phyloP scores from a whole-genome alignment of 2,888 invertebrate genomes.

The Caenorhabditis sp. region DNA sequence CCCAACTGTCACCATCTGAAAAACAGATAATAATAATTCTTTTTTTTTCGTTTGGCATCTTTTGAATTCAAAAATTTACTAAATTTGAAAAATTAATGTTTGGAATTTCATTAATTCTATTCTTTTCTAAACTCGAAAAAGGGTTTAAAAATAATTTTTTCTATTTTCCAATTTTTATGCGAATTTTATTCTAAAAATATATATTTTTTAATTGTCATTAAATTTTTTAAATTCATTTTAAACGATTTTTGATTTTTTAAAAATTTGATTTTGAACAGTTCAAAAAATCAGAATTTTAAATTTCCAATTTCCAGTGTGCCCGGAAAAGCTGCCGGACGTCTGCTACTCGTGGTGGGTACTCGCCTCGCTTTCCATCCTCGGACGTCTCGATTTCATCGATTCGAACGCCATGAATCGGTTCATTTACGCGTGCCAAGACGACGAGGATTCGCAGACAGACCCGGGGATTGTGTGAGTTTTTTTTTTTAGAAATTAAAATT shows the following conservation, averaged over 20 bases:
- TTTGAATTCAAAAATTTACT: too few relatives aligned
- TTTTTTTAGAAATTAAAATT: too few relatives aligned
- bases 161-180: too few relatives aligned
- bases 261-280: background rate
- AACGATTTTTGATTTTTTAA: too few relatives aligned
- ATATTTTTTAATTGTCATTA: too few relatives aligned
- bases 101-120: too few relatives aligned
- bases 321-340: slow-evolving; percentile 98
- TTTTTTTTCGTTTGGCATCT: too few relatives aligned
- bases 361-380: slow-evolving; percentile 94
- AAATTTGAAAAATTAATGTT: too few relatives aligned
- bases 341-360: slow-evolving; percentile 99
- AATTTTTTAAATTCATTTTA: background rate
- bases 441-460: slow-evolving; percentile 98
- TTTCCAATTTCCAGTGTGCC: slow-evolving; percentile 88
- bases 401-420: slow-evolving; percentile 84
- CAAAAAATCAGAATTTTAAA: too few relatives aligned
- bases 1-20: too few relatives aligned
- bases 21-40: too few relatives aligned
- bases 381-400: slow-evolving; percentile 96
- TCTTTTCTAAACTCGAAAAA: background rate
- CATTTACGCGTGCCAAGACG: slow-evolving; percentile 93
- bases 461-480: slow-evolving; percentile 89
- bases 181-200: too few relatives aligned
- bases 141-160: background rate